Percentiles rank a stretch among this genome's conserved stretches.
These are phyloP conservation scores for Teleopsis dalmanni DNA, from an alignment of 1,140 invertebrate species.

Conservation along the genomic window DNA sequence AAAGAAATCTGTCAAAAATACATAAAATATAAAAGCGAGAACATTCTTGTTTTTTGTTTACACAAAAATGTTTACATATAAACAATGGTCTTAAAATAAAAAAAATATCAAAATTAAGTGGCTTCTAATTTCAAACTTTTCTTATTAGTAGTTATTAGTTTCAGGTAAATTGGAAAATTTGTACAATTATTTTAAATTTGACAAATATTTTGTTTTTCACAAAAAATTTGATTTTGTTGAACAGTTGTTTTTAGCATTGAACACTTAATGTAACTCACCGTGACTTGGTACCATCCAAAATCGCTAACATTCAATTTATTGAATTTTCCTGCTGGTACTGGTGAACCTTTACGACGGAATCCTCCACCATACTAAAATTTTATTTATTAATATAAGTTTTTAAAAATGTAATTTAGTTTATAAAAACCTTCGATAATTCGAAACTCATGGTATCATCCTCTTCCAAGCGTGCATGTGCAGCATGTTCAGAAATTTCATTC, in stretches of 20 bases:
- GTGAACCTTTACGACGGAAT: constrained; percentile 20
- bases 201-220: neutral
- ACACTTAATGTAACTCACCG: constrained; percentile 25
- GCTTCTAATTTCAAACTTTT: too few species aligned
- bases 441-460: constrained; percentile 35
- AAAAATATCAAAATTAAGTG: too few species aligned
- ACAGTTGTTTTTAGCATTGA: too few species aligned
- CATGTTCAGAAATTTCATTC: constrained; percentile 25
- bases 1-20: too few species aligned
- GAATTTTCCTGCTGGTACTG: constrained; percentile 28
- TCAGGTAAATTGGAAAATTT: too few species aligned
- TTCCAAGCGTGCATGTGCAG: constrained; percentile 25
- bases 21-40: too few species aligned
- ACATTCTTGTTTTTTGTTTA: too few species aligned
- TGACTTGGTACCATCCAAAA: constrained; percentile 39
- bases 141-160: too few species aligned
- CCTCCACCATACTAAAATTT: constrained; percentile 11
- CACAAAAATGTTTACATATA: too few species aligned
- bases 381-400: neutral
- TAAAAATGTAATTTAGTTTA: neutral
- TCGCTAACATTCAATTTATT: constrained; percentile 26
- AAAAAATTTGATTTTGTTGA: neutral
- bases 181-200: too few species aligned
- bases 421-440: neutral
- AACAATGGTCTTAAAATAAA: too few species aligned